Evolutionary conservation across 2,113 vertebrate species (phyloP).

Genomic region (Ceratotherium simum): DNA sequence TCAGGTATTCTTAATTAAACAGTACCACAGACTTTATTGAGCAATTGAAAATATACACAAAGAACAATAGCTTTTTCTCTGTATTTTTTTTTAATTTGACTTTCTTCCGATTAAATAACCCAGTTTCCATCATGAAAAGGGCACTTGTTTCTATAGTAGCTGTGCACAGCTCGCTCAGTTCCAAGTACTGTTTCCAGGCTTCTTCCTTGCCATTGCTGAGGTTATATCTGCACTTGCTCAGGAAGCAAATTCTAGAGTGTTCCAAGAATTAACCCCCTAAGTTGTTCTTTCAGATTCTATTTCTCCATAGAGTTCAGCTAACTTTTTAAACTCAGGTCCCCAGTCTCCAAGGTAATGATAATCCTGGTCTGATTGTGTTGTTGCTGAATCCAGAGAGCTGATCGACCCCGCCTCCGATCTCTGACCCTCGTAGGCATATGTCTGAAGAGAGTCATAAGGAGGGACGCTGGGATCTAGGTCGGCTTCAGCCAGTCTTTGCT

Average conservation of each 20-base stretch:
- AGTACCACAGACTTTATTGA: conserved; percentile 95
- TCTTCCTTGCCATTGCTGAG: conserved; percentile 83
- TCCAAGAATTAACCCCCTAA: conserved; percentile 77
- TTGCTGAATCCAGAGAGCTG: conserved; percentile 95
- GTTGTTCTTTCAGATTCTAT: conserved; percentile 92
- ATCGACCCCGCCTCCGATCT: conserved; percentile 95
- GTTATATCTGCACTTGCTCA: conserved; percentile 77
- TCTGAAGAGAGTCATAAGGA: conserved; percentile 98
- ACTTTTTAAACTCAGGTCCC: conserved; percentile 96
- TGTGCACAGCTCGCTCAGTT: conserved; percentile 88
- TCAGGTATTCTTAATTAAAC: conserved; percentile 91
- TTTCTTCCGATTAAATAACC: conserved; percentile 89
- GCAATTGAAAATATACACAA: conserved; percentile 98
- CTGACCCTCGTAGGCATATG: conserved; percentile 97
- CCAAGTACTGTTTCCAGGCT: conserved; percentile 82
- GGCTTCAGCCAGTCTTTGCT: conserved; percentile 94
- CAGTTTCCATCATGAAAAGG: conserved; percentile 91
- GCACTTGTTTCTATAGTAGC: conserved; percentile 92
- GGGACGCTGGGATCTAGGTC: conserved; percentile 94
- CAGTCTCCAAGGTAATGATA: conserved; percentile 95
- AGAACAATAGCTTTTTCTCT: conserved; percentile 92
- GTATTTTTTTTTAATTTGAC: conserved; percentile 88
- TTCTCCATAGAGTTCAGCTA: conserved; percentile 97
- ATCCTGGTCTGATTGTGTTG: conserved; percentile 92
- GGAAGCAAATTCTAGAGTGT: conserved; percentile 84